Conservation (phyloP, 2,797 vertebrate genomes). For the Cichlasoma orientale region DNA sequence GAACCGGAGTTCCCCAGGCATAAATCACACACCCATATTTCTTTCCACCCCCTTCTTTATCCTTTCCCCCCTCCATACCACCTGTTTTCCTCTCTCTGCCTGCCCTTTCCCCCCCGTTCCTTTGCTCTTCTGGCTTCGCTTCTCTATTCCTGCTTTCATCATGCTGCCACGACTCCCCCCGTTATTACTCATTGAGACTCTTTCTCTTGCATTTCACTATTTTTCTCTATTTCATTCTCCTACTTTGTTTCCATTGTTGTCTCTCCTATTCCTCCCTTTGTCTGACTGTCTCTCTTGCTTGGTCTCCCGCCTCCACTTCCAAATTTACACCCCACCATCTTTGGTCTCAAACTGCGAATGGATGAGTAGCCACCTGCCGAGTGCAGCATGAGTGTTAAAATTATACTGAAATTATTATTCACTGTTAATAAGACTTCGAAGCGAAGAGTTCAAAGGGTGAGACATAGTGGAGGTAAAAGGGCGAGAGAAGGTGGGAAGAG, state of each 20-base stretch:
- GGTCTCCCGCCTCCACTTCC: constrained; percentile 40
- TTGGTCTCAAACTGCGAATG: constrained; percentile 56
- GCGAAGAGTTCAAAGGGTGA: constrained; percentile 51
- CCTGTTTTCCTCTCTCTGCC: not conserved
- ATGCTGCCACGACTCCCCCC: constrained; percentile 23
- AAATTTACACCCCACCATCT: constrained; percentile 65
- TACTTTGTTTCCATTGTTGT: constrained; percentile 13
- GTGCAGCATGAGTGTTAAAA: constrained; percentile 56
- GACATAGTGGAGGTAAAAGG: constrained; percentile 3
- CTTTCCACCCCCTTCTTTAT: constrained; percentile 32
- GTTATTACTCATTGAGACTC: constrained; percentile 26
- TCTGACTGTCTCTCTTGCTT: not conserved
- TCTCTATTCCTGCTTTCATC: constrained; percentile 45
- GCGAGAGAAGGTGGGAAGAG: not conserved
- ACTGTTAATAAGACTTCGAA: constrained; percentile 55
- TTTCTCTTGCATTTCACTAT: constrained; percentile 29
- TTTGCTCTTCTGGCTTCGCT: constrained; percentile 27
- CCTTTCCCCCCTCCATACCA: constrained; percentile 16
- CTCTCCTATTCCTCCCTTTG: constrained; percentile 4
- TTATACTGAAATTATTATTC: constrained; percentile 59
- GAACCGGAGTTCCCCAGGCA: constrained; percentile 62
- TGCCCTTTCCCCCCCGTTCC: not conserved
- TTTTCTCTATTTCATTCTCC: constrained; percentile 3
- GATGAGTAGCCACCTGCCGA: constrained; percentile 52
- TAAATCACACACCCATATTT: constrained; percentile 67